Conservation (phyloP, 2,888 invertebrate species). For the Chrysopilus asiliformis region DNA sequence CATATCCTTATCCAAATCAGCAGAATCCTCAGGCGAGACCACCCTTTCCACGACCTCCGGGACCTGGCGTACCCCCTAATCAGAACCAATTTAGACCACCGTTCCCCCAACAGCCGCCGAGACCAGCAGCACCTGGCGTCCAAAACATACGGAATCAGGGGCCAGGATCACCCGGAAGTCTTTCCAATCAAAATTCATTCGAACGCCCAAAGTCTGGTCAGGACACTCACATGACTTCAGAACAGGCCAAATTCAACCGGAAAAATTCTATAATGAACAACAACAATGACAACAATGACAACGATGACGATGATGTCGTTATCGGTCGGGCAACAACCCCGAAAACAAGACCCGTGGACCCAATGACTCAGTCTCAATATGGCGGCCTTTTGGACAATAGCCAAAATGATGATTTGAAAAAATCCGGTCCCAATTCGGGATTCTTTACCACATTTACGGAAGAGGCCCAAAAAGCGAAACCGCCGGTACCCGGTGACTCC, state of each 20-base stretch:
- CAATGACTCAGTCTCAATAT: conserved; percentile 15
- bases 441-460: not conserved
- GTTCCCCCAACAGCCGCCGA: conserved; percentile 18
- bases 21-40: conserved; percentile 8
- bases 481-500: not conserved
- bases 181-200: not conserved
- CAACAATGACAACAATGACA: conserved; percentile 19
- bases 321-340: conserved; percentile 34
- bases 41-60: conserved; percentile 14
- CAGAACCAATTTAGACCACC: conserved; percentile 16
- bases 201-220: conserved; percentile 1
- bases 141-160: not conserved
- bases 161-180: not conserved
- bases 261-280: too few relatives aligned
- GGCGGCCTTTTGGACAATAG: conserved; percentile 4
- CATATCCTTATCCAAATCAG: conserved; percentile 13
- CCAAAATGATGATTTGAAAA: not conserved
- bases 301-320: conserved; percentile 34
- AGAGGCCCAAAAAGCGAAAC: conserved; percentile 1
- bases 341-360: conserved; percentile 9
- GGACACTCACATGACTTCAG: conserved; percentile 7
- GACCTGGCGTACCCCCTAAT: not conserved
- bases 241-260: conserved; percentile 8
- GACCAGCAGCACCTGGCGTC: conserved; percentile 3
- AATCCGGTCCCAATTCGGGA: not conserved